Evolutionary conservation across 2,113 vertebrate species (phyloP).

Genomic region (Salvelinus namaycush): DNA sequence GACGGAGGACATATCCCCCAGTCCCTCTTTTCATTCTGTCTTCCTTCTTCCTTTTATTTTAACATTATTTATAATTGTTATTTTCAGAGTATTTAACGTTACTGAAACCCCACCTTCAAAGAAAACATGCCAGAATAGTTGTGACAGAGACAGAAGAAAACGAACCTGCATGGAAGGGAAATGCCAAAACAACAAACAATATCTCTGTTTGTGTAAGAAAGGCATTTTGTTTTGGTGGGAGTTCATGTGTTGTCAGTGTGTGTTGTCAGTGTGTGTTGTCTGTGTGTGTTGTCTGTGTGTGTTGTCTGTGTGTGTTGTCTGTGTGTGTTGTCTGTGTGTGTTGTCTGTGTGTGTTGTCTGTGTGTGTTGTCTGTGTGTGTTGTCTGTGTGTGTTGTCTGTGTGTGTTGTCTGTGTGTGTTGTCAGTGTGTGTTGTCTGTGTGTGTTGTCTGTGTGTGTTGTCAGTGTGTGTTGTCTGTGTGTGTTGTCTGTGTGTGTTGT

Average conservation of each 20-base stretch:
- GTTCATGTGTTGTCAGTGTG: not conserved
- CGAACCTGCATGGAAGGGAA: not conserved
- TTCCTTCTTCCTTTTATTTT: slow-evolving; percentile 22
- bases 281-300: too few relatives aligned
- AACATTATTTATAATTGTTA: not conserved
- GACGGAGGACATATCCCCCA: not conserved
- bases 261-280: too few relatives aligned
- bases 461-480: too few relatives aligned
- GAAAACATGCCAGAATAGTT: slow-evolving; percentile 33
- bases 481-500: too few relatives aligned
- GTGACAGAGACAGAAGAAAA: slow-evolving; percentile 19
- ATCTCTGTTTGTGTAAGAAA: too few relatives aligned
- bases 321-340: not conserved
- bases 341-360: not conserved
- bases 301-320: not conserved
- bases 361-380: too few relatives aligned
- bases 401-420: not conserved
- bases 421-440: too few relatives aligned
- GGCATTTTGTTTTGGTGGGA: not conserved
- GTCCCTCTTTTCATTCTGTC: not conserved
- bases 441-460: too few relatives aligned
- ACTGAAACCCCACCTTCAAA: slow-evolving; percentile 21
- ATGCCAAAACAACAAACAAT: too few relatives aligned
- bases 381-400: not conserved
- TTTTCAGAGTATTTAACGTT: slow-evolving; percentile 2